Conservation (phyloP, 2,888 invertebrate species). For the Quadroppia sp. region DNA sequence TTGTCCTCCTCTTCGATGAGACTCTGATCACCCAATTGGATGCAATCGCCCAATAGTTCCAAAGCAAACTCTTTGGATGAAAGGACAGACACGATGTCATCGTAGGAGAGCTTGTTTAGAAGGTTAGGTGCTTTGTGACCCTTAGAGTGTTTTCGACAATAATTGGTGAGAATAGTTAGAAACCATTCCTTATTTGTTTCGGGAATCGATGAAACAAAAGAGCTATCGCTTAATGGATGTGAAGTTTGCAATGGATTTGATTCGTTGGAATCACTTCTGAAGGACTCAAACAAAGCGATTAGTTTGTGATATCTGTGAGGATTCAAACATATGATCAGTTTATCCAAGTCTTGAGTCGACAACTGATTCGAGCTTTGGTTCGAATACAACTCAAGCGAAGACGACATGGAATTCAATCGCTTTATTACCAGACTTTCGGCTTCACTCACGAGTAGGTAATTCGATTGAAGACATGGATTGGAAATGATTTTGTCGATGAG, state of each 20-base stretch:
- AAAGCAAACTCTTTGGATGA: constrained; percentile 26
- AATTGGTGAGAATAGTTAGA: constrained; percentile 22
- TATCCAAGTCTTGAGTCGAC: constrained; percentile 24
- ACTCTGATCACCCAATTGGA: constrained; percentile 29
- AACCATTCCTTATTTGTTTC: constrained; percentile 39
- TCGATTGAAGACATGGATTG: constrained; percentile 58
- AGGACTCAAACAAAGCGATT: constrained; percentile 6
- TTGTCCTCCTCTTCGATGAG: constrained; percentile 27
- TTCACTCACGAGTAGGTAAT: constrained; percentile 34
- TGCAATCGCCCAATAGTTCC: constrained; percentile 29
- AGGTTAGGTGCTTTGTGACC: constrained; percentile 35
- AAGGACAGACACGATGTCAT: constrained; percentile 29
- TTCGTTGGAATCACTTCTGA: constrained; percentile 11
- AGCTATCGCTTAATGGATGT: constrained; percentile 36
- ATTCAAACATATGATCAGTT: background rate
- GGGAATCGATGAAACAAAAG: background rate
- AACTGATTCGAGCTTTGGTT: background rate
- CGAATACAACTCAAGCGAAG: constrained; percentile 5
- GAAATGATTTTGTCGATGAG: constrained; percentile 64
- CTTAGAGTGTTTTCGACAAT: constrained; percentile 14
- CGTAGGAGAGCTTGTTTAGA: constrained; percentile 33
- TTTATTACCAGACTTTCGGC: constrained; percentile 28
- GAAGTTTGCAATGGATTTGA: background rate
- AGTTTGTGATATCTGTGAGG: background rate
- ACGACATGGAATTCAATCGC: constrained; percentile 26